phyloP scores from a whole-genome alignment of 2,797 vertebrate genomes.

The Apodemus agrarius region DNA sequence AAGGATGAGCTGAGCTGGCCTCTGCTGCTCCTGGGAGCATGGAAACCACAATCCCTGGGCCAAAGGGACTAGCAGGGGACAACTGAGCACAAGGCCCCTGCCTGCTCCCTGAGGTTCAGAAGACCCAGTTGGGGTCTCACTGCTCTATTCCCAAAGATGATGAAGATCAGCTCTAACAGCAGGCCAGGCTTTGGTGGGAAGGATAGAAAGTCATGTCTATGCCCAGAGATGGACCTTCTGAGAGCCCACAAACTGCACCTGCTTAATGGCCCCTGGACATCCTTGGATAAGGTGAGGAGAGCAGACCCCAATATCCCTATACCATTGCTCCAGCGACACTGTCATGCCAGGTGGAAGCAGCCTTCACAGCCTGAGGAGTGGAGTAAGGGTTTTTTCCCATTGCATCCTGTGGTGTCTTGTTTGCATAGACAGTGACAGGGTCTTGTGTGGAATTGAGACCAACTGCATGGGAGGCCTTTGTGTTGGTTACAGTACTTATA shows the following conservation, averaged over 20 bases:
- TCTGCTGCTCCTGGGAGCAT: not conserved
- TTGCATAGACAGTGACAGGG: not conserved
- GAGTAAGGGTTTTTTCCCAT: no score
- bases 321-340: not conserved
- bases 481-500: no score
- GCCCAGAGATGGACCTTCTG: not conserved
- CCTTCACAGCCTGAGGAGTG: not conserved
- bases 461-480: not conserved
- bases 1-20: not conserved
- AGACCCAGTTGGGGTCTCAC: not conserved
- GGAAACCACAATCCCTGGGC: no score
- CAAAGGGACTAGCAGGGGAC: not conserved
- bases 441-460: accelerated
- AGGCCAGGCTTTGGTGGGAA: no score
- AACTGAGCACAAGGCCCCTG: no score
- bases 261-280: no score
- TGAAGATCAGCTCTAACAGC: not conserved
- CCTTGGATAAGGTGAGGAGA: no score
- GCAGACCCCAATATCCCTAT: no score
- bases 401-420: no score
- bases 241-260: not conserved
- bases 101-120: not conserved
- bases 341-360: not conserved
- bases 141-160: not conserved
- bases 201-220: not conserved